Base-by-base conservation (phyloP, 2,797 vertebrate genomes). In the Sebastes melanostomus region DNA sequence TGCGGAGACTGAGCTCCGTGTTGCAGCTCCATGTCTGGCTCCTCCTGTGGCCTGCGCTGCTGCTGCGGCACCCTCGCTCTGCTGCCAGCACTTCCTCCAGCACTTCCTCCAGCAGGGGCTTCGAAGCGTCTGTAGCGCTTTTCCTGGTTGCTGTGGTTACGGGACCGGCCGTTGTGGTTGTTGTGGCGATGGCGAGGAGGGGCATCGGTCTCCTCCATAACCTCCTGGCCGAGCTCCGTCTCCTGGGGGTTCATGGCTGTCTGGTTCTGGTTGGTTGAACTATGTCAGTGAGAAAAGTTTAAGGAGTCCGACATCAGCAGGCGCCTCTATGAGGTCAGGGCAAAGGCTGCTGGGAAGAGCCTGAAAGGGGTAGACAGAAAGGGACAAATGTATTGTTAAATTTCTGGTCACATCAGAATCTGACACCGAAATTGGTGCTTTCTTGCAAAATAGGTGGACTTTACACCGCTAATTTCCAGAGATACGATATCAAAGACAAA, bases 181-280 rank as follows among this genome's bases (percentile, higher is more conserved):
- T 86, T 88, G 30, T 90, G 92, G 20, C 78, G 87, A 46, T 92
- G 91, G 62, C 84, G 85, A 74, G 86, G 81, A 27, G 82, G 61
- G 2, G 79, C 54, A 9, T 88, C 82, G 0, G 77, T 20, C 4
- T 95, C 97, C 87, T 98, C 97, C 42, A 94, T 97, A 56, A 95
- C 93, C 78, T 96, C 96, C 70, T 97, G 96, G 32, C 84, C 92
- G 72, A 93, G 93, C 79, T 97, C 95, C 60, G 91, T 93, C 88
- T 97, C 96, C 88, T 95, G 94, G 83, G 96, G 96, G 94, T 96
- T 97, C 97, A 98, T 97, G 95, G 93, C 93, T 94, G 86, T 77
- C 82, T 91, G 84, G 91, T 81, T 80, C 86, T 66, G 81, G 50
- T 77, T n/a, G 81, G 63, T 95, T 95, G 62, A 89, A 83, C 29